These are phyloP conservation scores for Pseudoips prasinana DNA, from an alignment of 2,888 invertebrate species.

Conservation along the genomic window DNA sequence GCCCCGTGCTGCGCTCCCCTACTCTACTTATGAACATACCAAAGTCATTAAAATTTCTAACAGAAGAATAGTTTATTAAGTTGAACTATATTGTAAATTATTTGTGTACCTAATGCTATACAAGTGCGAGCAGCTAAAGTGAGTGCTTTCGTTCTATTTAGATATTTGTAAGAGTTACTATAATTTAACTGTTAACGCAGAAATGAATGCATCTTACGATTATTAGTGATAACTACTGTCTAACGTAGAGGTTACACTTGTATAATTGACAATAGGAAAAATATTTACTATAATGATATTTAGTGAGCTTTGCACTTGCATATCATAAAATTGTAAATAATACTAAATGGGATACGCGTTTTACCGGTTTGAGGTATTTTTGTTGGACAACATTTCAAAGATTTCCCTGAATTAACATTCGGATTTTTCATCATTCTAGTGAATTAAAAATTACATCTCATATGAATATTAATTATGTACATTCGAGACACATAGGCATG, in stretches of 20 bases:
- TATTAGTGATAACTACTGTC: constrained; percentile 44
- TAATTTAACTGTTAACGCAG: constrained; percentile 49
- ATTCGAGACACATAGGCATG: constrained; percentile 8
- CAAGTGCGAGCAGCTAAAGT: constrained; percentile 79
- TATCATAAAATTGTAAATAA: constrained; percentile 79
- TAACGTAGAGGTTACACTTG: constrained; percentile 61
- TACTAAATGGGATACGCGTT: constrained; percentile 48
- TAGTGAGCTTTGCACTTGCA: constrained; percentile 83
- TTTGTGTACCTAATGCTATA: constrained; percentile 71
- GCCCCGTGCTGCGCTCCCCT: constrained; percentile 11
- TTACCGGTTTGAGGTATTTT: constrained; percentile 39
- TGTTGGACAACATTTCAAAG: constrained; percentile 16
- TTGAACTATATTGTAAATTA: constrained; percentile 67
- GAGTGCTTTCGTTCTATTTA: constrained; percentile 62
- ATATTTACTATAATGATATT: constrained; percentile 54
- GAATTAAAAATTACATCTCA: constrained; percentile 24
- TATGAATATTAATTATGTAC: constrained; percentile 8
- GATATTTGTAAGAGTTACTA: constrained; percentile 58
- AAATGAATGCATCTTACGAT: constrained; percentile 42
- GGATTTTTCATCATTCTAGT: constrained; percentile 26
- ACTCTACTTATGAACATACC: constrained; percentile 66
- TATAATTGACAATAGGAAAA: constrained; percentile 54
- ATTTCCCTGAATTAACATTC: constrained; percentile 25
- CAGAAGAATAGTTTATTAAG: constrained; percentile 71
- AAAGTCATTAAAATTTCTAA: constrained; percentile 78